phyloP scores from a whole-genome alignment of 2,797 vertebrate species.

The Bryconaethiops microstoma region DNA sequence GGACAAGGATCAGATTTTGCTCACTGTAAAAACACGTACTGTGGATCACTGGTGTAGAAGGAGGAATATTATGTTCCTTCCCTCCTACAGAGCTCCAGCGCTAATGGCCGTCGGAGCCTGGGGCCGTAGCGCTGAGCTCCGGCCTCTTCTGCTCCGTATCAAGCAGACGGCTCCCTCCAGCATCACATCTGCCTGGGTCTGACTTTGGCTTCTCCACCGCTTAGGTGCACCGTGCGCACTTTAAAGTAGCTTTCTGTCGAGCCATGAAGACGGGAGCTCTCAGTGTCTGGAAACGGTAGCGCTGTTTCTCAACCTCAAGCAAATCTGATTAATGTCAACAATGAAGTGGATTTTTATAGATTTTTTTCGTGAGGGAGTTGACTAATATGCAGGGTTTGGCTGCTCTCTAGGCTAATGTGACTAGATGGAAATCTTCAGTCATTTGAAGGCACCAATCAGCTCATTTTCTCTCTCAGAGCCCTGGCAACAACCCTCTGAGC shows the following conservation, averaged over 20 bases:
- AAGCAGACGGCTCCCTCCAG: not conserved
- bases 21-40: not conserved
- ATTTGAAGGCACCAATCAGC: conserved; percentile 76
- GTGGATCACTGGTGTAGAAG: not conserved
- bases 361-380: conserved; percentile 27
- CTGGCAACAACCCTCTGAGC: conserved; percentile 80
- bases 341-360: conserved; percentile 41
- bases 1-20: not conserved
- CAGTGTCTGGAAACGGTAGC: conserved; percentile 8
- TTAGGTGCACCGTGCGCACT: conserved; percentile 9
- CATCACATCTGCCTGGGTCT: not conserved
- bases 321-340: conserved; percentile 38
- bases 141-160: conserved; percentile 1
- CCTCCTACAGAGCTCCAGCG: not conserved
- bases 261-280: not conserved
- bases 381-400: conserved; percentile 39
- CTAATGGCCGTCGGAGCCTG: not conserved
- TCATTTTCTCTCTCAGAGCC: conserved; percentile 73
- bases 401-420: conserved; percentile 69
- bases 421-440: conserved; percentile 69
- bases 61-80: not conserved
- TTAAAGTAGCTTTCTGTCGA: conserved; percentile 26
- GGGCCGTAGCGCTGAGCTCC: not conserved
- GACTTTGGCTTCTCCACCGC: conserved; percentile 16
- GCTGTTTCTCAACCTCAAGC: conserved; percentile 36